Evolutionary conservation across 2,888 invertebrate species (phyloP).

Genomic region (Drosophila monieri): DNA sequence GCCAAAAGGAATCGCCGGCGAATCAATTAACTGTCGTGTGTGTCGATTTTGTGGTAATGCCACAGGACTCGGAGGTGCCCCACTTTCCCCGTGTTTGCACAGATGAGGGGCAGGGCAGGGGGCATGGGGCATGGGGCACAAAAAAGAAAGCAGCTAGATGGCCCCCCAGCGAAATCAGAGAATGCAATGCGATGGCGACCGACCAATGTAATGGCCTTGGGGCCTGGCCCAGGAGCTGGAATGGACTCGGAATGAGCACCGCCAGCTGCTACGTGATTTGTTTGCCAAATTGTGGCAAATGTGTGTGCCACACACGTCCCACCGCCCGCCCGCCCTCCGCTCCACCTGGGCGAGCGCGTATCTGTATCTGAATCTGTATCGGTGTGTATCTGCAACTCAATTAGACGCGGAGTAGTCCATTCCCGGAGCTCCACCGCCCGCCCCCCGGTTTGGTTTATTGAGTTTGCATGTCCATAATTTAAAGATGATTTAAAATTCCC

Average conservation of each 20-base stretch:
- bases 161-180: constrained; percentile 22
- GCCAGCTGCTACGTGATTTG: constrained; percentile 69
- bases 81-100: constrained; percentile 12
- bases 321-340: neutral
- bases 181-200: constrained; percentile 15
- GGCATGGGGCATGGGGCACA: too few species aligned
- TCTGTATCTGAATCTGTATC: constrained; percentile 5
- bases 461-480: constrained; percentile 77
- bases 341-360: neutral
- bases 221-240: neutral
- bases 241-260: constrained; percentile 21
- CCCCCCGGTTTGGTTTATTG: constrained; percentile 68
- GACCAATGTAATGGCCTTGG: constrained; percentile 28
- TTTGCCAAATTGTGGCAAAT: constrained; percentile 73
- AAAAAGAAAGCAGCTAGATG: neutral
- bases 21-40: constrained; percentile 22
- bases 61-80: neutral
- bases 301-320: constrained; percentile 30
- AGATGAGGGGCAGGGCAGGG: neutral
- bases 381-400: constrained; percentile 55
- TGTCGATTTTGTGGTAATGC: constrained; percentile 1
- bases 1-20: constrained; percentile 5
- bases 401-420: constrained; percentile 36
- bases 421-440: neutral
- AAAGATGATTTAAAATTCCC: constrained; percentile 77